Evolutionary conservation across 2,888 invertebrate species (phyloP).

Genomic region (Julus scanicus): DNA sequence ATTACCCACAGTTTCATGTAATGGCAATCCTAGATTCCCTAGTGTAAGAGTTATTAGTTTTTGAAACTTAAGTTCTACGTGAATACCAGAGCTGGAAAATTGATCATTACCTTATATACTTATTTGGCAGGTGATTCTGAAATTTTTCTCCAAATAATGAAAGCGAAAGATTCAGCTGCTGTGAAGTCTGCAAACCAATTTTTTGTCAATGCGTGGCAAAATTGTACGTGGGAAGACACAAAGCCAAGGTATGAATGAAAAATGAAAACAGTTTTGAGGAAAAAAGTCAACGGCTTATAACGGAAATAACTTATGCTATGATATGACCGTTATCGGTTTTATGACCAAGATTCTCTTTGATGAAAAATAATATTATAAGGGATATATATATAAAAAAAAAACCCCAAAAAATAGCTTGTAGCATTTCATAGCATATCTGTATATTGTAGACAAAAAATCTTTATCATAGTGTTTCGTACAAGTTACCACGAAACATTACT

Average conservation of each 20-base stretch:
- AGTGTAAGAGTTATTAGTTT: neutral
- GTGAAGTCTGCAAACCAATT: neutral
- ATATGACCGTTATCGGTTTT: neutral
- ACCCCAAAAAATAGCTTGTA: neutral
- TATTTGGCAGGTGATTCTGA: neutral
- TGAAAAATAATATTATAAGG: neutral
- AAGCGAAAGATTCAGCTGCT: neutral
- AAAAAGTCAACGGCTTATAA: neutral
- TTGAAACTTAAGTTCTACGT: neutral
- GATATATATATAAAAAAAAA: neutral
- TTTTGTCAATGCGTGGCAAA: neutral
- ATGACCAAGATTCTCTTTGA: slow-evolving; percentile 27
- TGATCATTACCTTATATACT: neutral
- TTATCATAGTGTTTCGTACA: neutral
- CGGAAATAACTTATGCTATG: neutral
- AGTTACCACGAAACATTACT: no score
- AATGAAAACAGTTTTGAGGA: neutral
- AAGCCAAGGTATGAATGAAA: neutral
- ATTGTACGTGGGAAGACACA: neutral
- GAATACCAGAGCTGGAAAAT: neutral
- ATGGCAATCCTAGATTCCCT: neutral
- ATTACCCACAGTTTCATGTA: no score
- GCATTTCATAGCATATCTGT: neutral
- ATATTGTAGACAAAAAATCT: neutral
- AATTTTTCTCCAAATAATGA: neutral